Evolutionary conservation across 2,888 invertebrate species (phyloP), one percentile per base, ranked within the genome.

Genomic region (Ennomos quercinarius): DNA sequence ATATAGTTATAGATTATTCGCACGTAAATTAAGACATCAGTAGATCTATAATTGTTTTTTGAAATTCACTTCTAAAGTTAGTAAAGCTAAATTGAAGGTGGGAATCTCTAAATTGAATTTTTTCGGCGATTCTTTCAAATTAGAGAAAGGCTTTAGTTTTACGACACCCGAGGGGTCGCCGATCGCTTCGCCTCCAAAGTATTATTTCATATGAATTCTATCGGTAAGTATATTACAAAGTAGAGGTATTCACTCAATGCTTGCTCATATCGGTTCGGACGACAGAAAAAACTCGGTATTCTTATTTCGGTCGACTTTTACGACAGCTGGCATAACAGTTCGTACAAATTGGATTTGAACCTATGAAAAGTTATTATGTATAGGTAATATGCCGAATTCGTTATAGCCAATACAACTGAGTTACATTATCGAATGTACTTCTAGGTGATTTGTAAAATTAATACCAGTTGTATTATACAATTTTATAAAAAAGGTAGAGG

Each of bases 111-210:
- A 82, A 73, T 84, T 81, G 81, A 85, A 82, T 86, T 85, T 87
- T 87, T 88, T 87, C 84, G 87, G 83, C 85, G 85, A 86, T 82
- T 86, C 86, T 84, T 84, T 83, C 83, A 85, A 87, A 87, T 87
- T 85, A 77, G 83, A 76, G 73, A 79, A 79, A 81, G 84, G 84
- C 80, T 86, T 85, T 84, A 83, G 83, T 86, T 89, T 87, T 87
- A 89, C 78, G 81, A 76, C 74, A 72, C 86, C 75, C 82, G 61
- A 64, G 86, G 80, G 87, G 80, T 72, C 66, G 76, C 74, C 84
- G 81, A 87, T 84, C 86, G 86, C 76, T 87, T 86, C 82, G 81
- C 84, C 82, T 87, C 81, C 83, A 83, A 86, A 87, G 82, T 88
- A 86, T 85, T 86, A 86, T 85, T 84, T 85, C 84, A 86, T 88